Evolutionary conservation across 2,797 vertebrate species (phyloP).

Genomic region (Bradypodion pumilum): DNA sequence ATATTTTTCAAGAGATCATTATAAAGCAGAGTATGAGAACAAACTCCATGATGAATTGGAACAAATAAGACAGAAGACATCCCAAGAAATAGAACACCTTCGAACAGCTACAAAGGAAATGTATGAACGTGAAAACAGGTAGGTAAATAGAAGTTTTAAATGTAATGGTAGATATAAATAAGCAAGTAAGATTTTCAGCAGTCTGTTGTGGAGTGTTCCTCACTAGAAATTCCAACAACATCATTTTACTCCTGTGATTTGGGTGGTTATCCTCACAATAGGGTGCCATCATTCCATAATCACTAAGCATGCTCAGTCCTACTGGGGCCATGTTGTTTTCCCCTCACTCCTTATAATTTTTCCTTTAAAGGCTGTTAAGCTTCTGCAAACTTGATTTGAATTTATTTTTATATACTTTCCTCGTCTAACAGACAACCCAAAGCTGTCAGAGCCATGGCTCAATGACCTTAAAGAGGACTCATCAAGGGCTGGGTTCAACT

Average conservation of each 20-base stretch:
- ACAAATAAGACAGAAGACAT: slow-evolving; percentile 89
- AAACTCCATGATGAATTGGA: slow-evolving; percentile 90
- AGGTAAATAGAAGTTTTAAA: slow-evolving; percentile 40
- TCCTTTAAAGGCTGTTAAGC: neutral
- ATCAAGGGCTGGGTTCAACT: no score
- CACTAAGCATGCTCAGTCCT: neutral
- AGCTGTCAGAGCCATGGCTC: no score
- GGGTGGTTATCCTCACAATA: neutral
- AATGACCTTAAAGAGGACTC: no score
- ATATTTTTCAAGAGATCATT: slow-evolving; percentile 83
- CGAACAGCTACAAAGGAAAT: slow-evolving; percentile 92
- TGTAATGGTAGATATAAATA: neutral
- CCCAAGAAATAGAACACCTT: slow-evolving; percentile 92
- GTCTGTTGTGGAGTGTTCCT: neutral
- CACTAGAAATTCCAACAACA: neutral
- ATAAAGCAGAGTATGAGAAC: slow-evolving; percentile 93
- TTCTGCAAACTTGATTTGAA: no score
- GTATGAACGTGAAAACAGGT: slow-evolving; percentile 99
- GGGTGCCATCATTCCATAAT: neutral
- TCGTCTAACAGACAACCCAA: no score
- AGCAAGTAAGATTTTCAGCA: neutral
- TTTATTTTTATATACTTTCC: no score
- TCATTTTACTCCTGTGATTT: no score
- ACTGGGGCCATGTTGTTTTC: neutral
- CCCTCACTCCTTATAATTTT: neutral